Conservation (phyloP, 2,113 vertebrate genomes). For the Cricetomys ansorgei region DNA sequence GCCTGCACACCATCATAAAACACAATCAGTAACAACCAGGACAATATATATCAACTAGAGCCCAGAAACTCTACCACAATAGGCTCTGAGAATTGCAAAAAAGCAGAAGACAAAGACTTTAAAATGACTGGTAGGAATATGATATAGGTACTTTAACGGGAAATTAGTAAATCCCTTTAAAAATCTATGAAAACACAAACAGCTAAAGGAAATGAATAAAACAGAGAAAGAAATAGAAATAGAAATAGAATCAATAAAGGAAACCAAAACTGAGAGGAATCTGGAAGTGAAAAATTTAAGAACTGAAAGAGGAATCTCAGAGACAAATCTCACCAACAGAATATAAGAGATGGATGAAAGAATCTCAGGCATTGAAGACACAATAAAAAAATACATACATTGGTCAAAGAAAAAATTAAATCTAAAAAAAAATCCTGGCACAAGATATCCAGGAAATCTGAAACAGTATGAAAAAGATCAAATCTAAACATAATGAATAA, state of each 20-base stretch:
- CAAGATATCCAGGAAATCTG: neutral
- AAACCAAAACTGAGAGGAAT: neutral
- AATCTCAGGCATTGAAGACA: neutral
- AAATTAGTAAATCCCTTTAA: neutral
- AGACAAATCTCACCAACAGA: neutral
- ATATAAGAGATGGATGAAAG: neutral
- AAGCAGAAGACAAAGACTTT: neutral
- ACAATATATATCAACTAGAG: neutral
- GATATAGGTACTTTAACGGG: neutral
- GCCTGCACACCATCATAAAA: no score
- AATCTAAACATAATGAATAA: neutral
- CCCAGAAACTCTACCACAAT: neutral
- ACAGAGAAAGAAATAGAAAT: neutral
- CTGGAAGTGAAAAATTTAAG: neutral
- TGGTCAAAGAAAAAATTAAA: neutral
- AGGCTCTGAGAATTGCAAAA: neutral
- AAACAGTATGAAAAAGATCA: neutral
- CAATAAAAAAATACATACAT: neutral
- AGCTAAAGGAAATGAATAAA: neutral
- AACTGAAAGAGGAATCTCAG: neutral
- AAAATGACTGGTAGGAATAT: neutral
- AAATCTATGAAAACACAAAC: neutral
- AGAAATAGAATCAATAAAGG: neutral
- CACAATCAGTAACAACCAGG: neutral
- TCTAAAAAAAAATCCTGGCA: neutral